These are phyloP conservation scores for Marisa cornuarietis DNA, from an alignment of 1,140 invertebrate species.

Conservation along the genomic window DNA sequence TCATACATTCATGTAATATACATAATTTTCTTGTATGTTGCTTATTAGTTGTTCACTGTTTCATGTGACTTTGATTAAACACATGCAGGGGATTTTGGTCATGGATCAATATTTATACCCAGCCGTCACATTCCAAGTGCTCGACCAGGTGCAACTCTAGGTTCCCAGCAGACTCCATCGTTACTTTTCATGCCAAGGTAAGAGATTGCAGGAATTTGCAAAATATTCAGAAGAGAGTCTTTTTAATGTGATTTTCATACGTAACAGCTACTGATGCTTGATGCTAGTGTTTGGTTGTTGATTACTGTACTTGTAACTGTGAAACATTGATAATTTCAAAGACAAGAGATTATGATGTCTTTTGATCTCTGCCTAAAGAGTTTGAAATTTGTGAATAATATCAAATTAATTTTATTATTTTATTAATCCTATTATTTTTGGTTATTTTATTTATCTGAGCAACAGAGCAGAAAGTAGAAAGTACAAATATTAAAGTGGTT, in stretches of 20 bases:
- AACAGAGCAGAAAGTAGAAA: too few relatives aligned
- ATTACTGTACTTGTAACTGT: not conserved
- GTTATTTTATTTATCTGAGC: too few relatives aligned
- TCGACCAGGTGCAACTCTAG: constrained; percentile 33
- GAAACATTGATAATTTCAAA: not conserved
- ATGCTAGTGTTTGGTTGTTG: not conserved
- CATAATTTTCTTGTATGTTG: not conserved
- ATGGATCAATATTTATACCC: constrained; percentile 42
- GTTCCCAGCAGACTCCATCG: constrained; percentile 43
- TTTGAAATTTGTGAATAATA: too few relatives aligned
- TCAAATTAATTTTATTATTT: too few relatives aligned
- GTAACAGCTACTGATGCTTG: too few relatives aligned
- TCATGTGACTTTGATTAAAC: not conserved
- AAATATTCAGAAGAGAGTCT: not conserved
- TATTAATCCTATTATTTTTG: too few relatives aligned
- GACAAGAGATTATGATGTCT: not conserved
- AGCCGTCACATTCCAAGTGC: constrained; percentile 36
- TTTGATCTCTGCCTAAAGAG: not conserved
- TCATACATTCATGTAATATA: too few relatives aligned
- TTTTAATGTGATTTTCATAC: not conserved
- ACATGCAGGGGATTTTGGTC: constrained; percentile 33
- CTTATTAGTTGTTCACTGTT: not conserved
- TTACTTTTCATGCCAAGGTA: constrained; percentile 54
- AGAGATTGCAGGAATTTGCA: too few relatives aligned
- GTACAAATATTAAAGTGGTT: too few relatives aligned